phyloP scores from a whole-genome alignment of 1,140 invertebrate species.

The Phenacoccus solenopsis region DNA sequence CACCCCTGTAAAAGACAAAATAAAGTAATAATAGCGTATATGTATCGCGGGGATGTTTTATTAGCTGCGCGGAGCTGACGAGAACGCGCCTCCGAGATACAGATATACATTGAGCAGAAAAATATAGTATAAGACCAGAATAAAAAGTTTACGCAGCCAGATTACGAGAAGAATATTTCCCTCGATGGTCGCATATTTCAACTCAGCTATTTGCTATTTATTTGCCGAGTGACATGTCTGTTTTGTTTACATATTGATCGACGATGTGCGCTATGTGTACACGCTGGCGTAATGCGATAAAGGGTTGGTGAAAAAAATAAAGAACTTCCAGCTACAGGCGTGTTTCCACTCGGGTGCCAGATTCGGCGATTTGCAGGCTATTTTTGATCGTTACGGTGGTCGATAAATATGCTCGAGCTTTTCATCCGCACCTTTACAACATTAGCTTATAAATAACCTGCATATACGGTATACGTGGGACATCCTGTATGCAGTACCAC shows the following conservation, averaged over 20 bases:
- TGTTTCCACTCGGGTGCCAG: no score
- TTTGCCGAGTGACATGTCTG: neutral
- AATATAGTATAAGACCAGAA: neutral
- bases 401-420: no score
- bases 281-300: neutral
- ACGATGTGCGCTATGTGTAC: neutral
- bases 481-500: neutral
- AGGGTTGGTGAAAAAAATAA: neutral
- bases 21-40: neutral
- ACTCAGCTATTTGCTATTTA: neutral
- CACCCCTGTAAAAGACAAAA: conserved; percentile 1
- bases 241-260: conserved; percentile 3
- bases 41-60: neutral
- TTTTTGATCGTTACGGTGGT: no score
- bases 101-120: neutral
- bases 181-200: neutral
- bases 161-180: conserved; percentile 2
- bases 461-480: neutral
- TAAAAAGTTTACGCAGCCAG: neutral
- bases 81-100: neutral
- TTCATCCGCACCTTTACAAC: no score
- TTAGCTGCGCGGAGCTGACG: neutral
- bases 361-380: neutral
- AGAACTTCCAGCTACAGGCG: no score
- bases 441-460: neutral